phyloP scores from a whole-genome alignment of 2,888 invertebrate genomes.

The Eupithecia inturbata region DNA sequence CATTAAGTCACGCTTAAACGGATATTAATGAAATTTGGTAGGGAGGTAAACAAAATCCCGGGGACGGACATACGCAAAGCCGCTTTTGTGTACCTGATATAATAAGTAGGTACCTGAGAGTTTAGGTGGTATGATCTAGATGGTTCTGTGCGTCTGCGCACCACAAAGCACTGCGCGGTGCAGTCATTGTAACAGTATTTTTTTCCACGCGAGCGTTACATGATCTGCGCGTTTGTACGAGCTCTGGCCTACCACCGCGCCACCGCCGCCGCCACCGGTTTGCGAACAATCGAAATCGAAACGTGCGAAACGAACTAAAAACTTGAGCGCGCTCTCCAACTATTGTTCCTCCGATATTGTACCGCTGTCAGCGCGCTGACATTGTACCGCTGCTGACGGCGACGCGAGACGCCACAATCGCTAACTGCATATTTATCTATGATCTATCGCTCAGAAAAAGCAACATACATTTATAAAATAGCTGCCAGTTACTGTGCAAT shows the following conservation, averaged over 20 bases:
- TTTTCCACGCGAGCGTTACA: slow-evolving; percentile 55
- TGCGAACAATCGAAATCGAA: slow-evolving; percentile 55
- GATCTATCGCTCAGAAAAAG: neutral
- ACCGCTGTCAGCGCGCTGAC: neutral
- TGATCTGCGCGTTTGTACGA: slow-evolving; percentile 44
- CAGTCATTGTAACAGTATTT: slow-evolving; percentile 46
- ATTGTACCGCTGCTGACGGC: neutral
- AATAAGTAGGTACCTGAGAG: neutral
- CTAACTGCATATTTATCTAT: neutral
- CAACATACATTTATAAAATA: neutral
- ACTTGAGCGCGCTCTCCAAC: slow-evolving; percentile 49
- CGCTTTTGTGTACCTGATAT: neutral
- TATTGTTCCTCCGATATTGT: slow-evolving; percentile 47
- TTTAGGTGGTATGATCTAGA: slow-evolving; percentile 15
- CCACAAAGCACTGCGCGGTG: slow-evolving; percentile 27
- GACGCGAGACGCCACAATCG: neutral
- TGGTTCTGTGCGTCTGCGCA: slow-evolving; percentile 21
- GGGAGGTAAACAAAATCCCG: too few species aligned
- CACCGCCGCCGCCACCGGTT: too few species aligned
- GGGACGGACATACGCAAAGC: too few species aligned
- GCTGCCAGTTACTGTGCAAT: neutral
- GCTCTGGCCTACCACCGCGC: neutral
- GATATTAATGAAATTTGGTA: too few species aligned
- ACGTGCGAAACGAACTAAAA: slow-evolving; percentile 72
- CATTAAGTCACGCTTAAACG: too few species aligned